Conservation (phyloP, 2,797 vertebrate species). For the Danio choprae region DNA sequence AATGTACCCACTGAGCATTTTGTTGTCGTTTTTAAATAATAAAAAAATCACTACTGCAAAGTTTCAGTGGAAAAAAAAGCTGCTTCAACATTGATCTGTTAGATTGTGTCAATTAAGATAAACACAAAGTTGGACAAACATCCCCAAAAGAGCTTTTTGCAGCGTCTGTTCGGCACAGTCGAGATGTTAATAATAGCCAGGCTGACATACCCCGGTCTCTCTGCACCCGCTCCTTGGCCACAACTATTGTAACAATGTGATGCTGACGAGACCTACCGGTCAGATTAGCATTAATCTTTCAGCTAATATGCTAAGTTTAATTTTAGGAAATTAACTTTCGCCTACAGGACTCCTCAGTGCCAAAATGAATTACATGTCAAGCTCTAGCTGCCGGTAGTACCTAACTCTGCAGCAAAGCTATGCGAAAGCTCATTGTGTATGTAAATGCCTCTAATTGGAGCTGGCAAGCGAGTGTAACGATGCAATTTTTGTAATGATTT, state of each 20-base stretch:
- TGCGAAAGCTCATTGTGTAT: conserved; percentile 70
- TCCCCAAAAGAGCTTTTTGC: neutral
- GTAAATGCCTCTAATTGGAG: conserved; percentile 73
- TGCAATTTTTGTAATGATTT: conserved; percentile 69
- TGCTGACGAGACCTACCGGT: conserved; percentile 71
- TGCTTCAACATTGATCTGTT: conserved; percentile 50
- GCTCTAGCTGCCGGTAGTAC: conserved; percentile 61
- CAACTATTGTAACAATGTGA: conserved; percentile 63
- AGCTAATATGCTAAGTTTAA: conserved; percentile 80
- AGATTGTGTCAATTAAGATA: conserved; percentile 55
- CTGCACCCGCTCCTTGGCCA: conserved; percentile 57
- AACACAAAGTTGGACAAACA: conserved; percentile 17
- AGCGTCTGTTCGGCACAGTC: conserved; percentile 55
- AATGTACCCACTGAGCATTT: neutral
- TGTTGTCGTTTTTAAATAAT: conserved; percentile 1
- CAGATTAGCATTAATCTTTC: conserved; percentile 80
- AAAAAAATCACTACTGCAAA: conserved; percentile 17
- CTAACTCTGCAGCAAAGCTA: conserved; percentile 62
- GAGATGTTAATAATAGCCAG: conserved; percentile 71
- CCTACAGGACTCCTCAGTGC: conserved; percentile 77
- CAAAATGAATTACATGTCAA: conserved; percentile 71
- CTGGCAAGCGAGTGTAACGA: conserved; percentile 69
- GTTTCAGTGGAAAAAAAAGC: neutral
- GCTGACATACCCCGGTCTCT: conserved; percentile 30
- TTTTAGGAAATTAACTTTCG: conserved; percentile 82